These are phyloP conservation scores for Periophthalmus magnuspinnatus DNA, from an alignment of 2,797 vertebrate genomes.

Conservation along the genomic window DNA sequence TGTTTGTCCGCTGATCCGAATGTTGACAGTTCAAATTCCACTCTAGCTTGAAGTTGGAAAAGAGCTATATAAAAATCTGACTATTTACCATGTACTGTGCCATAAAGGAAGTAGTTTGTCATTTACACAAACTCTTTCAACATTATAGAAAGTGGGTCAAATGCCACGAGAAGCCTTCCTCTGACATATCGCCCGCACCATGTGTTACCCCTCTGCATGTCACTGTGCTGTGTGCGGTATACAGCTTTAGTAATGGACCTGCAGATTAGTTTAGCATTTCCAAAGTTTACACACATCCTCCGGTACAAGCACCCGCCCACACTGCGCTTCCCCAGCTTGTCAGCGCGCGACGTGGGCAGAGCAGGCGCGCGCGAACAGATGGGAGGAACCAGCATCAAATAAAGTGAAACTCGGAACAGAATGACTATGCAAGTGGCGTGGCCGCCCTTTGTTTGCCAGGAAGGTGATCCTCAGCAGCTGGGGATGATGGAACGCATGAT, in stretches of 20 bases:
- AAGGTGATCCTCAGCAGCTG: constrained; percentile 99
- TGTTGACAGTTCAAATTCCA: too few species aligned
- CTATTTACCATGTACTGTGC: too few species aligned
- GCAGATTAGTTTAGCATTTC: constrained; percentile 80
- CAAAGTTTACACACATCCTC: constrained; percentile 77
- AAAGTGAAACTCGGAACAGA: constrained; percentile 92
- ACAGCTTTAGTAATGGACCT: constrained; percentile 77
- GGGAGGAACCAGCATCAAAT: constrained; percentile 84
- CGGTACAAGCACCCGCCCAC: constrained; percentile 77
- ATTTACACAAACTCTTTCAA: constrained; percentile 64
- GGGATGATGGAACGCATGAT: constrained; percentile 98
- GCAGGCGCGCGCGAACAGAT: constrained; percentile 83
- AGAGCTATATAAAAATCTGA: too few species aligned
- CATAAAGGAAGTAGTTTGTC: neutral
- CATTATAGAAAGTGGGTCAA: constrained; percentile 76
- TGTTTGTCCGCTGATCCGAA: too few species aligned
- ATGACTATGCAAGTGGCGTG: constrained; percentile 86
- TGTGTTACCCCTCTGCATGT: constrained; percentile 66
- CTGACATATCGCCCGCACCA: constrained; percentile 82
- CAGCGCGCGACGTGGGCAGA: constrained; percentile 79
- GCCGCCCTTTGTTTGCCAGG: constrained; percentile 97
- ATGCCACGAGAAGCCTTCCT: constrained; percentile 81
- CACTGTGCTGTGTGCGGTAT: constrained; percentile 60
- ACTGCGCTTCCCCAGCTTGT: constrained; percentile 80
- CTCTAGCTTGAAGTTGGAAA: too few species aligned